Evolutionary conservation across 2,888 invertebrate genomes (phyloP).

Genomic region (Sminthurinus aureus): DNA sequence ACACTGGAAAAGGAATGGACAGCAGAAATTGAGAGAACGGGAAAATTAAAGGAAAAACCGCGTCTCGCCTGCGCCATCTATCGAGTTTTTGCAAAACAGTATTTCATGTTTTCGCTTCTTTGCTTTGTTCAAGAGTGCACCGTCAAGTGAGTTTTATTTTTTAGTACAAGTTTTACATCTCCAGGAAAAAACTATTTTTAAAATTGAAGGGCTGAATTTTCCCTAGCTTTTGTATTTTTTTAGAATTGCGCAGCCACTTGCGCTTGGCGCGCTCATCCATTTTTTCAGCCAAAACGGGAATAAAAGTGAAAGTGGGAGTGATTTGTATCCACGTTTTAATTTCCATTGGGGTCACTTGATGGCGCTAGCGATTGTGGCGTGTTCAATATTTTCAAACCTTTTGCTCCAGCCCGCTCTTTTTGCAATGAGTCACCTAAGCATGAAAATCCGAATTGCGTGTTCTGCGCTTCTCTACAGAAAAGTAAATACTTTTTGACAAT

Average conservation of each 20-base stretch:
- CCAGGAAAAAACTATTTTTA: background rate
- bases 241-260: constrained; percentile 50
- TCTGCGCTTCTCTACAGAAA: constrained; percentile 87
- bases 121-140: constrained; percentile 62
- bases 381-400: constrained; percentile 45
- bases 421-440: constrained; percentile 73
- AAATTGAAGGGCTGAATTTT: background rate
- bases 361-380: constrained; percentile 61
- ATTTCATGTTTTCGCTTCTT: constrained; percentile 62
- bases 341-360: constrained; percentile 61
- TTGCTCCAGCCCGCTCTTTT: constrained; percentile 68
- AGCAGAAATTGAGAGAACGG: constrained; percentile 60
- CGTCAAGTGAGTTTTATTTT: constrained; percentile 46
- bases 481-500: constrained; percentile 66
- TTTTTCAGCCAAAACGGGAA: constrained; percentile 51
- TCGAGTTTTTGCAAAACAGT: constrained; percentile 62
- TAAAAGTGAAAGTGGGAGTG: constrained; percentile 42
- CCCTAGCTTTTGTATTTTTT: background rate
- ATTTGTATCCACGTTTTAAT: background rate
- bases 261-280: constrained; percentile 55
- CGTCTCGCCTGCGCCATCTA: constrained; percentile 62
- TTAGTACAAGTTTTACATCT: background rate
- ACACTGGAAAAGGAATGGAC: constrained; percentile 65
- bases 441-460: constrained; percentile 81
- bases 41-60: constrained; percentile 61